Conservation (phyloP, 2,888 invertebrate genomes). For the Laspeyria flexula region DNA sequence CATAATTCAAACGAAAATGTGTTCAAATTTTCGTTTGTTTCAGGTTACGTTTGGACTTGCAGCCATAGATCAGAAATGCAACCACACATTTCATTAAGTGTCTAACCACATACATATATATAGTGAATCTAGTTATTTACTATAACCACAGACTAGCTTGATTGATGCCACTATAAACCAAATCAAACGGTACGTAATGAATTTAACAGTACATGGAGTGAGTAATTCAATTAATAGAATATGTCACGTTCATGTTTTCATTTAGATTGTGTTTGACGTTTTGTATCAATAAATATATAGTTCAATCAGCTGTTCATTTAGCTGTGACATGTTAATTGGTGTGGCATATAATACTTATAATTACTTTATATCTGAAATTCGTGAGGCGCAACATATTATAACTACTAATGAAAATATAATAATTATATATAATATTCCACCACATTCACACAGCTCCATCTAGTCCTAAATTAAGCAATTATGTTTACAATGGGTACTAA, state of each 20-base stretch:
- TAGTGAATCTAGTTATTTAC: slow-evolving; percentile 21
- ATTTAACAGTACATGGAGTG: slow-evolving; percentile 25
- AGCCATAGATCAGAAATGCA: no score
- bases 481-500: no score
- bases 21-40: no score
- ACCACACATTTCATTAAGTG: neutral
- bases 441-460: no score
- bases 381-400: no score
- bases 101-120: neutral
- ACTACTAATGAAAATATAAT: no score
- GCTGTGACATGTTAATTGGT: neutral
- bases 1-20: no score
- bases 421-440: no score
- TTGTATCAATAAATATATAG: neutral
- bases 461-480: no score
- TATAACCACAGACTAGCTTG: slow-evolving; percentile 12
- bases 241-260: slow-evolving; percentile 8
- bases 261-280: slow-evolving; percentile 7
- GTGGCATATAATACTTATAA: no score
- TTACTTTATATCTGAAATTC: no score
- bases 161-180: slow-evolving; percentile 22
- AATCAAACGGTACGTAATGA: slow-evolving; percentile 31
- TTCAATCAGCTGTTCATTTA: neutral
- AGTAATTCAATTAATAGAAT: slow-evolving; percentile 25
- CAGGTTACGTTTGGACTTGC: no score